A percentile compares a stretch with the other conserved stretches of the same genome.
Conservation (phyloP, 23 tunicate genomes). For the Trididemnum miniatum region DNA sequence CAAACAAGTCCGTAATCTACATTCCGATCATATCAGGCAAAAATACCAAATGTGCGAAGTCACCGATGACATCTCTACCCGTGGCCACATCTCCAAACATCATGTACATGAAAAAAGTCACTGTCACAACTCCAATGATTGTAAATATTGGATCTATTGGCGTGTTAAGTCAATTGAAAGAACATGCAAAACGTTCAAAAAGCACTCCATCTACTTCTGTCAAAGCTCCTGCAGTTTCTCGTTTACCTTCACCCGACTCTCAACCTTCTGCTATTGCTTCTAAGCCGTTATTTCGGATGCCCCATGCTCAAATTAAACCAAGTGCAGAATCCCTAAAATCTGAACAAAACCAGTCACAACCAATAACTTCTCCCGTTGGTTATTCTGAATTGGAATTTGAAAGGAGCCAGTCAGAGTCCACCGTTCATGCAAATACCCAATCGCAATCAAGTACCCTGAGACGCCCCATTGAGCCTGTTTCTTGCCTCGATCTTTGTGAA, state of each 20-base stretch:
- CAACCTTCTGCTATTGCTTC: background rate
- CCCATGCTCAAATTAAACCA: background rate
- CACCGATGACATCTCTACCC: background rate
- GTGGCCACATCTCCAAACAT: background rate
- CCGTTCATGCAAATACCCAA: background rate
- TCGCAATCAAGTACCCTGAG: background rate
- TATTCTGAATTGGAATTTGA: background rate
- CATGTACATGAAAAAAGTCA: background rate
- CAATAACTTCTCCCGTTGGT: background rate
- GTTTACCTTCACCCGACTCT: background rate
- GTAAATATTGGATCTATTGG: background rate
- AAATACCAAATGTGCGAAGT: background rate
- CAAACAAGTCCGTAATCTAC: conserved; percentile 3
- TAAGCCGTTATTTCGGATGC: background rate
- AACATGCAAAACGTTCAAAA: background rate
- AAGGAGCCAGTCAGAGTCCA: background rate
- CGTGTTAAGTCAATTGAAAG: background rate
- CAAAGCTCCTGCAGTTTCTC: too few species aligned
- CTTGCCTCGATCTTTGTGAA: conserved; percentile 7
- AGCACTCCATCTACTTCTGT: background rate
- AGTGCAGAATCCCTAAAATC: too few species aligned
- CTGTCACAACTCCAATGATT: background rate
- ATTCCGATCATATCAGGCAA: background rate
- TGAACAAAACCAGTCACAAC: background rate
- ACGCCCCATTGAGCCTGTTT: too few species aligned